Percentiles rank a stretch among this genome's conserved stretches.
phyloP scores from a whole-genome alignment of 1,140 invertebrate genomes.

The Drosophila fuyamai region DNA sequence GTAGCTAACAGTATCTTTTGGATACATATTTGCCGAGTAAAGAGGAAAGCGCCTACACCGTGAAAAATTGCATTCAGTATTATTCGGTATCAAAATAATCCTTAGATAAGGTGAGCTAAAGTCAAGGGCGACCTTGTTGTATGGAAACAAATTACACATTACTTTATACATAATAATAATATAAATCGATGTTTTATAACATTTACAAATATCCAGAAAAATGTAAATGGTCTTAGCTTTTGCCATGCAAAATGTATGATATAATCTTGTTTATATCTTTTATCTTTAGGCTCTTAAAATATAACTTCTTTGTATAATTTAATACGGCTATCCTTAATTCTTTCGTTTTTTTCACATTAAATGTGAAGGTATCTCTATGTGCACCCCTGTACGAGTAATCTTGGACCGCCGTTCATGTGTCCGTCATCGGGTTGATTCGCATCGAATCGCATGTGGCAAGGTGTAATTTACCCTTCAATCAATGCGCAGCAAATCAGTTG shows the following conservation, averaged over 20 bases:
- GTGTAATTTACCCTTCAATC: constrained; percentile 82
- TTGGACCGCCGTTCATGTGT: constrained; percentile 24
- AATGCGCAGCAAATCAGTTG: constrained; percentile 81
- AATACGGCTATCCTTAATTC: too few species aligned
- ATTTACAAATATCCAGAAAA: too few species aligned
- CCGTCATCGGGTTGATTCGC: constrained; percentile 46
- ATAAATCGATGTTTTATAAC: too few species aligned
- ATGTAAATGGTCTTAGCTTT: too few species aligned
- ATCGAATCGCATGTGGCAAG: constrained; percentile 75
- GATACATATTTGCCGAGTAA: constrained; percentile 43
- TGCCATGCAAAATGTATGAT: too few species aligned
- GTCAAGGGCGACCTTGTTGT: too few species aligned
- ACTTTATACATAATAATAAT: too few species aligned
- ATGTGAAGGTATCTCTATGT: not conserved
- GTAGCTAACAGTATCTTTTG: constrained; percentile 49
- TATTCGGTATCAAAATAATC: not conserved
- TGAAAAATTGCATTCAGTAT: not conserved
- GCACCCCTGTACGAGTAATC: constrained; percentile 12
- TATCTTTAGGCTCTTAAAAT: too few species aligned
- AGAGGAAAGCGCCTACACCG: constrained; percentile 48
- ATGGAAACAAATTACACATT: too few species aligned
- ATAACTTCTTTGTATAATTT: too few species aligned
- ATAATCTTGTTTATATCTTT: too few species aligned
- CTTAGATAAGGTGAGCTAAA: not conserved
- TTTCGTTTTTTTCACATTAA: too few species aligned